Conservation (phyloP, 2,888 invertebrate genomes). For the Trachelus troglodyta region DNA sequence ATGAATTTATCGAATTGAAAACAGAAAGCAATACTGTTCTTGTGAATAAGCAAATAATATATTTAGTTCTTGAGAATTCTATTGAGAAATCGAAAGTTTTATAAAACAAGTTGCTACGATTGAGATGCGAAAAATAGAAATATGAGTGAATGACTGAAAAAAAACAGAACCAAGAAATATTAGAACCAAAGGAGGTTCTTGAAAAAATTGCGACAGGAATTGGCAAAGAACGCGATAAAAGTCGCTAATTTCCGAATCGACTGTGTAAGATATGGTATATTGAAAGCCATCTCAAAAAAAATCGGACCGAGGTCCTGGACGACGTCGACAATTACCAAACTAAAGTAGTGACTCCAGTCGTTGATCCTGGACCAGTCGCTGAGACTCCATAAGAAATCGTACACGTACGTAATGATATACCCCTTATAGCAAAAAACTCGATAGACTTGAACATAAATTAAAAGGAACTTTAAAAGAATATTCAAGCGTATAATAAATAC, state of each 20-base stretch:
- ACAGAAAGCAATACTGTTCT: constrained; percentile 13
- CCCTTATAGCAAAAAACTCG: constrained; percentile 2
- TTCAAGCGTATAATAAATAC: neutral
- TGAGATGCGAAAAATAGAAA: neutral
- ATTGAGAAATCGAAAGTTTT: too few species aligned
- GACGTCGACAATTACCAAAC: constrained; percentile 28
- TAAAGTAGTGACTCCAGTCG: too few species aligned
- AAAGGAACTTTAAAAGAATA: constrained; percentile 2
- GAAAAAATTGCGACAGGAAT: neutral
- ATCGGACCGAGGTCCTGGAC: constrained; percentile 24
- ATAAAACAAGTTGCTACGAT: neutral
- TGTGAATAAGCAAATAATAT: neutral
- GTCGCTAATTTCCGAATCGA: neutral
- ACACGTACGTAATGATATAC: neutral
- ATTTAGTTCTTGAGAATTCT: neutral
- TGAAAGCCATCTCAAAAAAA: constrained; percentile 20
- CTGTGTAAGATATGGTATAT: neutral
- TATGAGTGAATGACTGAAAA: neutral
- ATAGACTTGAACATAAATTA: constrained; percentile 16
- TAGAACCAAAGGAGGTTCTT: neutral
- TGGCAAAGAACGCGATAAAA: neutral
- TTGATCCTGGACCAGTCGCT: too few species aligned
- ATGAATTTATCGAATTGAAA: constrained; percentile 30
- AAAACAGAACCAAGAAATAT: neutral
- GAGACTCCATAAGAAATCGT: neutral